Evolutionary conservation across 2,797 vertebrate genomes (phyloP), one percentile per base, ranked within the genome.

Genomic region (Synaphobranchus kaupii): DNA sequence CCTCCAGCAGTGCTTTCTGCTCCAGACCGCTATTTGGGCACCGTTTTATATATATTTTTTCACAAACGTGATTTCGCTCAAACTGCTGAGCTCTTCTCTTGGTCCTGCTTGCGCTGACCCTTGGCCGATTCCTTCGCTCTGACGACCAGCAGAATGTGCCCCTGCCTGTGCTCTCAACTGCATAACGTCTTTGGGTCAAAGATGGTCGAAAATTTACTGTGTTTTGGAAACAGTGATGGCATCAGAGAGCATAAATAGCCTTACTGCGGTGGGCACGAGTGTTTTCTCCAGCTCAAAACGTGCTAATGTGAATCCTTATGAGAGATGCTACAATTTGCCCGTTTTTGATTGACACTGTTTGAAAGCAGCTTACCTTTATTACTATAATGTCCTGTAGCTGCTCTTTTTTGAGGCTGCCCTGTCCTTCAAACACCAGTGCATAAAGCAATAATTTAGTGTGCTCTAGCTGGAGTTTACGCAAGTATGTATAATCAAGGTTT

Each of bases 1-100:
- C 83, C 31, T 52, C 5, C 17, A 58, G 88, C 78, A 20, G 60
- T 83, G 81, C 86, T 85, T 82, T 85, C 83, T n/a, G 85, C 85
- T 78, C 86, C 84, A 39, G 84, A 71, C 82, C 76, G 9, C 56
- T 56, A 25, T 54, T 54, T 56, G 60, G 44, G 34, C 31, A 17
- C 22, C 8, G 15, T 54, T 84, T 56, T 31, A 1, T 25, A 5
- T 66, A 66, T 66, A 15, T 82, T 47, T 56, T 56, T 39, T 5
- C 17, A 76, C 31, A 60, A 84, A 76, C 7, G 63, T 15, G 39
- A 28, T 86, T 86, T 50, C n/a, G 44, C 48, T 0, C 8, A 34
- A 86, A 28, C n/a, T 78, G 63, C 44, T 25, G 12, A 84, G n/a
- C 31, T 50, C 13, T 25, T 25, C 56, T 10, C 25, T 76, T 58